Evolutionary conservation across 2,888 invertebrate species (phyloP).

Genomic region (Malachius bipustulatus): DNA sequence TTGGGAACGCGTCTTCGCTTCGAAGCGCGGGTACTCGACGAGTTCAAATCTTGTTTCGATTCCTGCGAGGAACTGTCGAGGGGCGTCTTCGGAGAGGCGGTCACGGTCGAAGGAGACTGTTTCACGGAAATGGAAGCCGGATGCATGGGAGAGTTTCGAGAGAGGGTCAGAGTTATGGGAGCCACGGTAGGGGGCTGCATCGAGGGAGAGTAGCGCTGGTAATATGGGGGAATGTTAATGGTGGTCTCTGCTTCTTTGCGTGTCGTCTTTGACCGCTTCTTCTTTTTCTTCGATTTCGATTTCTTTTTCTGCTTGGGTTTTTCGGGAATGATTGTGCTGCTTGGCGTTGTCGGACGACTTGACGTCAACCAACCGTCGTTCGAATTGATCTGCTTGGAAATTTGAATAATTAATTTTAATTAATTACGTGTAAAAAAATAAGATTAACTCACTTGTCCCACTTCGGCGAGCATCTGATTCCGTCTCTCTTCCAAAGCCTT

Average conservation of each 20-base stretch:
- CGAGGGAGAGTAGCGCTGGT: conserved; percentile 22
- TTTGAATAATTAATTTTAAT: too few species aligned
- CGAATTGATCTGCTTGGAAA: too few species aligned
- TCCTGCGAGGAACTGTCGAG: conserved; percentile 10
- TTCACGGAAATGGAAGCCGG: too few species aligned
- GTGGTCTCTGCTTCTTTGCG: conserved; percentile 43
- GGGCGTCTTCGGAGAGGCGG: conserved; percentile 14
- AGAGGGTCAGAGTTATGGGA: conserved; percentile 29
- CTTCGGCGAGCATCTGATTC: conserved; percentile 53
- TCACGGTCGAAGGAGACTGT: conserved; percentile 17
- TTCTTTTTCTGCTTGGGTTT: conserved; percentile 50
- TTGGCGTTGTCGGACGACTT: conserved; percentile 53
- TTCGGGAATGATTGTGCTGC: conserved; percentile 42
- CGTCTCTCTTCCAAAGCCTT: conserved; percentile 65
- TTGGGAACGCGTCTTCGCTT: conserved; percentile 73
- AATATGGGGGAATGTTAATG: conserved; percentile 32
- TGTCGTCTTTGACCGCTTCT: conserved; percentile 42
- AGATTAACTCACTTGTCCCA: conserved; percentile 50
- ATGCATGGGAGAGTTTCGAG: conserved; percentile 27
- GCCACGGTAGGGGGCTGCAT: conserved; percentile 24
- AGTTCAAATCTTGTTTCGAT: conserved; percentile 24
- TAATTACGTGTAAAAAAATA: too few species aligned
- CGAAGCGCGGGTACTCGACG: conserved; percentile 57
- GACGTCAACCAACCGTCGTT: conserved; percentile 43
- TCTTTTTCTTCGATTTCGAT: conserved; percentile 41